Base-by-base conservation (phyloP, 2,888 invertebrate species). In the Athalia circularis region DNA sequence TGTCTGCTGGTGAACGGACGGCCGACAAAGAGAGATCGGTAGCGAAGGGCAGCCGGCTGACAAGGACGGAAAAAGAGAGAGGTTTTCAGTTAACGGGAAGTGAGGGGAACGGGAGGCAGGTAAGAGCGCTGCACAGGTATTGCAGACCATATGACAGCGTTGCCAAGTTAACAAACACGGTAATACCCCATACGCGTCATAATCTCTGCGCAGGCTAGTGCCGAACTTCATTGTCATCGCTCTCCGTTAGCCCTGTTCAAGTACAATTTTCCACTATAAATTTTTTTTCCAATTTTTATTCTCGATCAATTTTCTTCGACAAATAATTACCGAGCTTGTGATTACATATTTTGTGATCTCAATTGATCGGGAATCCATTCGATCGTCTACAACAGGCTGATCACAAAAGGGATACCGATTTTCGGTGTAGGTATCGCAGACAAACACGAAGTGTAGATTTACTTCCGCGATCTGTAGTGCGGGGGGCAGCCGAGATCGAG, bases 61-160 rank as follows among this genome's bases (percentile, higher is more conserved):
- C 62, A 50, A 61, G 11, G 79, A 67, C 61, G 61, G 74, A 79
- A 61, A 70, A 64, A 68, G 76, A 77, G 79, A 68, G 67, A 52
- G 76, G 72, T 47, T 57, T 45, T 9, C 59, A 59, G 52, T 52
- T 47, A 59, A 47, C 72, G 52, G 57, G 11, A 54, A n/a, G 72
- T 72, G 57, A 59, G 72, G 52, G 52, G 52, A 7, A 57, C 57
- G 52, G 70, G 70, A 57, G 70, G 72, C 2, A 29, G 29, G 29
- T 29, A 29, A 29, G 29, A 29, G 29, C 57, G 72, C 52, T 11
- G 13, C 45, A 52, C 72, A 72, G 72, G 72, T 68, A 68, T 29
- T 29, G 29, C 29, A 72, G 59, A 72, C 57, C 72, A 59, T 47
- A 72, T 57, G 57, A 57, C 72, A 47, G 72, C 59, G 72, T 72